Evolutionary conservation across 2,888 invertebrate genomes (phyloP), one percentile per base, ranked within the genome.

Genomic region (Sylvicola cinctus): DNA sequence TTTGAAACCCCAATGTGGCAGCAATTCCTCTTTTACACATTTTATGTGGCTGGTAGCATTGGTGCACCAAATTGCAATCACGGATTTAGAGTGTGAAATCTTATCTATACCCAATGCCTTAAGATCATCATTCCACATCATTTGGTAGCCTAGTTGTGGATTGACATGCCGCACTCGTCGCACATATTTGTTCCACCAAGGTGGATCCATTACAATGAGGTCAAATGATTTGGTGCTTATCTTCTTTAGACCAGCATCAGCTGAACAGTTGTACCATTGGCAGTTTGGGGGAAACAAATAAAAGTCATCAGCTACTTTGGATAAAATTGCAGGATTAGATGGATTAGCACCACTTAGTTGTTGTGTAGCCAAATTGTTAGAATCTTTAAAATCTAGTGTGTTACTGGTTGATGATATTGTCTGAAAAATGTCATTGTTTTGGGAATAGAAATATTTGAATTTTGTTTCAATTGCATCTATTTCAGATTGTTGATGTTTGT

Each of bases 101-200:
- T 64, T 50, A n/a, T 60, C 53, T 1, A 88, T 58, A 0, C 85
- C 80, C 44, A 93, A 62, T 12, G 67, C 58, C 2, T 66, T 60
- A 36, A 95, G 64, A 35, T 77, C 73, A 41, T 73, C 66, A 49
- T 83, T 78, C 42, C 69, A 68, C 63, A 90, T 66, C 77, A 81
- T 81, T 42, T 66, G 56, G 52, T 88, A 87, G 41, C 80, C 81
- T 55, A 36, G 57, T 44, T 32, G 40, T 34, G 55, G 48, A 50
- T 65, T 65, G 37, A 65, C 66, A 43, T 61, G 61, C 48, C 74
- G 78, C 48, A 78, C 63, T 40, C 95, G 68, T 46, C 85, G 70
- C 31, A 93, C 85, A 41, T 84, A 91, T 57, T 88, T 90, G 52
- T 95, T 95, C 65, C 77, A 74, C 95, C 95, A 96, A 0, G 95